Conservation (phyloP, 2,888 invertebrate species). For the Octonoba sinensis region DNA sequence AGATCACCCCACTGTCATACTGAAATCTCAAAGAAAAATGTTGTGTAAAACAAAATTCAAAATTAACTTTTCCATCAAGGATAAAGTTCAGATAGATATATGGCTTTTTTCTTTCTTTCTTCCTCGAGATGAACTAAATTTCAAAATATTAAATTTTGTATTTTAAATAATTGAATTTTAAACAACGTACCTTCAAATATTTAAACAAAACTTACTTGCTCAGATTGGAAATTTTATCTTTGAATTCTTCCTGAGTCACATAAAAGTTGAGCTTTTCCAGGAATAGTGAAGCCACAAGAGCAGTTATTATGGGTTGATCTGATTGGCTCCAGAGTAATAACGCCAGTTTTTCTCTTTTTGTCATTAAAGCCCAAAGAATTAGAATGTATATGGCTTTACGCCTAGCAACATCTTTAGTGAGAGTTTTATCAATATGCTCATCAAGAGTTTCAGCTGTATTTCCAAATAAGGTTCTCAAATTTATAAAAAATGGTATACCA, state of each 20-base stretch:
- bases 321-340: constrained; percentile 67
- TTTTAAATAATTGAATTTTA: too few relatives aligned
- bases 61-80: too few relatives aligned
- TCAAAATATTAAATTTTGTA: too few relatives aligned
- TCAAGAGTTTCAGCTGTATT: constrained; percentile 67
- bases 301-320: constrained; percentile 68
- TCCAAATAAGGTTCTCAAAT: constrained; percentile 69
- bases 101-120: too few relatives aligned
- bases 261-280: constrained; percentile 64
- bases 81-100: too few relatives aligned
- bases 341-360: constrained; percentile 66
- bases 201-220: constrained; percentile 56
- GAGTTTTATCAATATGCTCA: constrained; percentile 29
- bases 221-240: constrained; percentile 65
- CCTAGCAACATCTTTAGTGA: constrained; percentile 62
- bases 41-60: too few relatives aligned
- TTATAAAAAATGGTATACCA: constrained; percentile 69
- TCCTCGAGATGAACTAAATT: too few relatives aligned
- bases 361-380: constrained; percentile 67
- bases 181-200: too few relatives aligned
- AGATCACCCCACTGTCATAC: too few relatives aligned
- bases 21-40: too few relatives aligned
- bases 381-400: constrained; percentile 67
- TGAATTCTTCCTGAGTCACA: constrained; percentile 65
- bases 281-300: constrained; percentile 67